phyloP scores from a whole-genome alignment of 2,888 invertebrate species.

The Drosophila suboccidentalis region DNA sequence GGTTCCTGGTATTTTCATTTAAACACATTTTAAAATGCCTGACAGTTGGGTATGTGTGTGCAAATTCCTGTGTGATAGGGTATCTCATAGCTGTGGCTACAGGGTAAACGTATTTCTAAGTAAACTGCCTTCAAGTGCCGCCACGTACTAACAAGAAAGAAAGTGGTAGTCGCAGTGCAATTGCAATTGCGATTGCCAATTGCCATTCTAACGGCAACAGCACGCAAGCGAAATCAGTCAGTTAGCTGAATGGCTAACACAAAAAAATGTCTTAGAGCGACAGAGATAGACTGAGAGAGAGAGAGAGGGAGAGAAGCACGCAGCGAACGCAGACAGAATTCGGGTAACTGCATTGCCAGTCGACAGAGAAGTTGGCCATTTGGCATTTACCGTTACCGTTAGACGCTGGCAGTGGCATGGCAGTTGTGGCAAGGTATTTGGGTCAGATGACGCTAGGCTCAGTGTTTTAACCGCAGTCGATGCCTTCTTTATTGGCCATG shows the following conservation, averaged over 20 bases:
- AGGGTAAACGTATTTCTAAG: slow-evolving; percentile 1
- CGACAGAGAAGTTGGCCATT: slow-evolving; percentile 49
- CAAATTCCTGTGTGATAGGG: background rate
- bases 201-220: slow-evolving; percentile 18
- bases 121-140: background rate
- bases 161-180: slow-evolving; percentile 10
- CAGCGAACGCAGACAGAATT: slow-evolving; percentile 57
- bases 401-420: slow-evolving; percentile 11
- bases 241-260: slow-evolving; percentile 60
- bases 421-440: slow-evolving; percentile 67
- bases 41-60: background rate
- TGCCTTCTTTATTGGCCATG: slow-evolving; percentile 56
- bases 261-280: slow-evolving; percentile 22
- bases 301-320: background rate
- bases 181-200: slow-evolving; percentile 5
- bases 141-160: slow-evolving; percentile 3
- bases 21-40: background rate
- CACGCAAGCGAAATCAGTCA: slow-evolving; percentile 40
- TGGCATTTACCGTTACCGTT: slow-evolving; percentile 55
- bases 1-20: background rate
- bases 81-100: background rate
- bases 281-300: background rate
- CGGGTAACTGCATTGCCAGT: slow-evolving; percentile 72
- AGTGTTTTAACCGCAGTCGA: slow-evolving; percentile 40
- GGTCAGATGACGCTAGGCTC: slow-evolving; percentile 58